Percentiles rank a stretch among this genome's conserved stretches.
These are phyloP conservation scores for Leptobrachium leishanense DNA, from an alignment of 2,113 vertebrate species.

Conservation along the genomic window DNA sequence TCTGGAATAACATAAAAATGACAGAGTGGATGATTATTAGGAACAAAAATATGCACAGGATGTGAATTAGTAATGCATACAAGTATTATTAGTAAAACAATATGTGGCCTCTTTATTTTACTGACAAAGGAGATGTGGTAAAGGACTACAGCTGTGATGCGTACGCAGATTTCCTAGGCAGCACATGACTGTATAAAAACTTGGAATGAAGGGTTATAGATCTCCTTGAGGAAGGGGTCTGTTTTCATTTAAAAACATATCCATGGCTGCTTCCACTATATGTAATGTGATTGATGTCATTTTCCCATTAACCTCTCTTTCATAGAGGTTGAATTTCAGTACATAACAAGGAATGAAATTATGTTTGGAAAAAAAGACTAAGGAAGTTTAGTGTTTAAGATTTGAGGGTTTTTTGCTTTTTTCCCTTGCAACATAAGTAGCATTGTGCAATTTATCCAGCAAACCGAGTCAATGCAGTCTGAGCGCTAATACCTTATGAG, in stretches of 20 bases:
- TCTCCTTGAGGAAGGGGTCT: slow-evolving; percentile 56
- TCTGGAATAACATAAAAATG: no score
- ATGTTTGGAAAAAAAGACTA: neutral
- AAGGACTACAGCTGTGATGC: slow-evolving; percentile 54
- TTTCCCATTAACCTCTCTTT: slow-evolving; percentile 47
- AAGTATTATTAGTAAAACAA: neutral
- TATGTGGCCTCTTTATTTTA: neutral
- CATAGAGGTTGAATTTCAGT: neutral
- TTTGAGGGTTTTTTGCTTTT: neutral
- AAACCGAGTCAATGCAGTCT: no score
- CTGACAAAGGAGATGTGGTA: slow-evolving; percentile 26
- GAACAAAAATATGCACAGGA: neutral
- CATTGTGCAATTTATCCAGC: no score
- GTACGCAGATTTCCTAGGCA: slow-evolving; percentile 36
- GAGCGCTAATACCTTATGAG: no score
- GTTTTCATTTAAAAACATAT: slow-evolving; percentile 60
- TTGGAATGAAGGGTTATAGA: slow-evolving; percentile 36
- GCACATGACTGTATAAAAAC: slow-evolving; percentile 54
- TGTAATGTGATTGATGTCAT: slow-evolving; percentile 50
- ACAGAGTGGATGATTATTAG: neutral
- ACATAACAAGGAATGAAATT: slow-evolving; percentile 34
- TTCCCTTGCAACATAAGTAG: no score
- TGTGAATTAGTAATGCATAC: neutral
- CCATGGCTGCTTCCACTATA: slow-evolving; percentile 51
- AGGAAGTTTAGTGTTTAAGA: neutral